Percentiles rank a stretch among this genome's conserved stretches.
Evolutionary conservation across 2,797 vertebrate genomes (phyloP).

Genomic region (Glyptemys insculpta): DNA sequence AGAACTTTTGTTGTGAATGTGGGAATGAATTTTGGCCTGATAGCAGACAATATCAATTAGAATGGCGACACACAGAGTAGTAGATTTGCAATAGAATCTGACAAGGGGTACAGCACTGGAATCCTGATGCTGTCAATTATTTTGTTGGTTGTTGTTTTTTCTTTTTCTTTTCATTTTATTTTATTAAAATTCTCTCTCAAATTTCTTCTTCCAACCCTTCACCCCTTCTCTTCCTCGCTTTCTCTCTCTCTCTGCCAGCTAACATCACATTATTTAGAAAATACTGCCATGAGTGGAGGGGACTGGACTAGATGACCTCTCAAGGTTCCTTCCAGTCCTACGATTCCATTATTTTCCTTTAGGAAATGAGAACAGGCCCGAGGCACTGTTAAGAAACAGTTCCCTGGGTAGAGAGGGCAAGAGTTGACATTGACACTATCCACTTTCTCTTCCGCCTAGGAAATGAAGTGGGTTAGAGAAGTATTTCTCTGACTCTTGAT

Average conservation of each 20-base stretch:
- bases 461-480: not conserved
- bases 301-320: too few relatives aligned
- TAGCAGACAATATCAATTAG: not conserved
- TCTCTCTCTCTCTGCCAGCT: not conserved
- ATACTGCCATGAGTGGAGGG: too few relatives aligned
- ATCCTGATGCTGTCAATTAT: not conserved
- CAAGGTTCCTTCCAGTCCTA: too few relatives aligned
- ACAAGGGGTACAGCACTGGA: not conserved
- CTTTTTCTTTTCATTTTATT: too few relatives aligned
- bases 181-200: not conserved
- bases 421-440: not conserved
- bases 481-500: not conserved
- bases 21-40: not conserved
- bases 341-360: not conserved
- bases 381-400: not conserved
- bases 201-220: not conserved
- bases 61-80: not conserved
- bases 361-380: not conserved
- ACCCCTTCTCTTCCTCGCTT: not conserved
- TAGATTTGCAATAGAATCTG: not conserved
- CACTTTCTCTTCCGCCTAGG: not conserved
- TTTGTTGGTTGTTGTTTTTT: not conserved
- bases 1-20: accelerated
- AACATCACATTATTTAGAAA: not conserved
- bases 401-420: not conserved